Evolutionary conservation across 2,797 vertebrate genomes (phyloP).

Genomic region (Myioborus miniatus): DNA sequence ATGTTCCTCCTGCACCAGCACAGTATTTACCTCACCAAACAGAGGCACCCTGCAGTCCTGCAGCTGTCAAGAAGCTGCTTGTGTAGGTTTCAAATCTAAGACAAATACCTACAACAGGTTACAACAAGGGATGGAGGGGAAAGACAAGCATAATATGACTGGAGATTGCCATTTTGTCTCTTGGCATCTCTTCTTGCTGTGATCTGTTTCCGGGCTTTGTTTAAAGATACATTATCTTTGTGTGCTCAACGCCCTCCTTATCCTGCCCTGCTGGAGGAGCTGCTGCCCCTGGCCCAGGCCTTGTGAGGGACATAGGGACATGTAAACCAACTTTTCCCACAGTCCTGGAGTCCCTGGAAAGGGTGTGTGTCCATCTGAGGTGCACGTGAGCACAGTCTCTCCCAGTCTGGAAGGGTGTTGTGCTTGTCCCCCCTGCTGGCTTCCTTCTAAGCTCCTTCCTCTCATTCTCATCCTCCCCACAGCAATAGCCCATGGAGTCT

Average conservation of each 20-base stretch:
- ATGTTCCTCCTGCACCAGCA: neutral
- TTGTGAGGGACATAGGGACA: neutral
- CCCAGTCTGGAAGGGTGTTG: neutral
- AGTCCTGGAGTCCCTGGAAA: neutral
- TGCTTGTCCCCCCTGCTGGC: neutral
- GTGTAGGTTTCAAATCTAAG: neutral
- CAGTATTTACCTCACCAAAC: neutral
- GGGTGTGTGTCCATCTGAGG: neutral
- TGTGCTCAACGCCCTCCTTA: neutral
- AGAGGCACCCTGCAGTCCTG: neutral
- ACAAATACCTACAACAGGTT: neutral
- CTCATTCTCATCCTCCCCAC: neutral
- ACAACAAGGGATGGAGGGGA: neutral
- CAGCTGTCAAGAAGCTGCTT: neutral
- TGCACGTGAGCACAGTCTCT: neutral
- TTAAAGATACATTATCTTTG: neutral
- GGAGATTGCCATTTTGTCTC: neutral
- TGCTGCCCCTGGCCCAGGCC: neutral
- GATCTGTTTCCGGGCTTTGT: neutral
- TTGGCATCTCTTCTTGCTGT: neutral
- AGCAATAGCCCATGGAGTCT: neutral
- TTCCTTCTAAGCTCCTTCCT: neutral
- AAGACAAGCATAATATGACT: neutral
- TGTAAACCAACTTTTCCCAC: neutral
- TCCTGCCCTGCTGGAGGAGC: neutral